phyloP scores from a whole-genome alignment of 1,140 invertebrate species.

The Neodiprion virginianus region DNA sequence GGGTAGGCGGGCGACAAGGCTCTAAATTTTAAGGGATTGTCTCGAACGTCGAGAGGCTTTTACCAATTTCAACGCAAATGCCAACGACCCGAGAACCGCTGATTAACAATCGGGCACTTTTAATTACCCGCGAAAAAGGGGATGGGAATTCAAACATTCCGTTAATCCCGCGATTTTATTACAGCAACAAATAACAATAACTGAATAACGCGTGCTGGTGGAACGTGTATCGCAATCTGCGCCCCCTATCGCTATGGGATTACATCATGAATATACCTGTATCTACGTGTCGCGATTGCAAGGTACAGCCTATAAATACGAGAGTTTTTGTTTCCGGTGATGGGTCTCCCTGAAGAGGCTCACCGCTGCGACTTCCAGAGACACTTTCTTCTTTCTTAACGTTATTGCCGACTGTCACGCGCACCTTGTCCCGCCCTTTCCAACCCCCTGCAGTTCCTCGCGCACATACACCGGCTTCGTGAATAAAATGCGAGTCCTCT shows the following conservation, averaged over 20 bases:
- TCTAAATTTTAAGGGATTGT: constrained; percentile 6
- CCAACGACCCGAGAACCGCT: constrained; percentile 2
- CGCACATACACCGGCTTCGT: too few relatives aligned
- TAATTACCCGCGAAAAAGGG: background rate
- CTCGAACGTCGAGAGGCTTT: background rate
- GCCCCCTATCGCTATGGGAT: too few relatives aligned
- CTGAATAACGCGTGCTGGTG: too few relatives aligned
- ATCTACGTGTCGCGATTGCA: too few relatives aligned
- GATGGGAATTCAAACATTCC: too few relatives aligned
- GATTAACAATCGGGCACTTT: background rate
- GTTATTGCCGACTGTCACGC: background rate
- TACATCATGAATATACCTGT: too few relatives aligned
- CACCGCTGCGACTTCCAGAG: background rate
- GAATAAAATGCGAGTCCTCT: too few relatives aligned
- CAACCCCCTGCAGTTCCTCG: background rate
- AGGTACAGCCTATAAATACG: background rate
- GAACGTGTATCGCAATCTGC: too few relatives aligned
- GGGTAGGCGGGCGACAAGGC: background rate
- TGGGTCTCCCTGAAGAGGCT: background rate
- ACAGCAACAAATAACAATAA: too few relatives aligned
- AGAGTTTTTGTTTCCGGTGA: background rate
- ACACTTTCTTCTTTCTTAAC: constrained; percentile 1
- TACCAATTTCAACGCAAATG: background rate
- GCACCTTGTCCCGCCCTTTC: background rate
- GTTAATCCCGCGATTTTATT: too few relatives aligned